Base-by-base conservation (phyloP, 2,888 invertebrate species). In the Eurytoma adleriae region DNA sequence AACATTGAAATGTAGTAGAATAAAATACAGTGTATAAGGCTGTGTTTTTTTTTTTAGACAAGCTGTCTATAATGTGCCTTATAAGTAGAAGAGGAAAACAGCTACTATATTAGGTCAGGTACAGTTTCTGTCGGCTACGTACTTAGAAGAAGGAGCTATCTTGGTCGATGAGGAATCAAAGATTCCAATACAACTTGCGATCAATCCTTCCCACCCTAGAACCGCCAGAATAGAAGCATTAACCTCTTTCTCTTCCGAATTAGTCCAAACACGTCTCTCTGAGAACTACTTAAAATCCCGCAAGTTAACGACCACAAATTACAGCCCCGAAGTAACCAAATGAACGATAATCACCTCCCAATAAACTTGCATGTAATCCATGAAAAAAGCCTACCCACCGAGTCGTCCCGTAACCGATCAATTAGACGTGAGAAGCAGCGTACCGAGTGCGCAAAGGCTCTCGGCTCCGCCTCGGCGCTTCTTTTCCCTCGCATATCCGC, bases 131-230 rank as follows among this genome's bases (percentile, higher is more conserved):
- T 24, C 20, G 13, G 16, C 48, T 14, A 48, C 48, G 13, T 62
- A 30, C 10, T 10, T 40, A 48, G n/a, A 70, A 5, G 18, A 4
- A 40, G 40, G 7, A 40, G 54, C 64, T 14, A 73, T 66, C 40
- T 73, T 66, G 73, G 73, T 73, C 73, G 66, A 73, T 64, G 64
- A 56, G 73, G 56, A 73, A 64, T 73, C 54, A 56, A 64, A 18
- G 27, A 73, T 66, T 73, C 56, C 27, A 24, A 56, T 66, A 56
- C 12, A 18, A 40, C 20, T 14, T 20, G 7, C 54, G 12, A 7
- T 40, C 62, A 62, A 56, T 56, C 30, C 20, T 30, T 52, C 52
- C 20, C 54, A 40, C 52, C 62, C 30, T 73, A 64, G 56, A 40
- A 20, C 30, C 56, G 3, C 64, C 64, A 56, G 66, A 3, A 27